These are phyloP conservation scores for Drosophila obscura DNA, from an alignment of 1,140 invertebrate genomes.

Conservation along the genomic window DNA sequence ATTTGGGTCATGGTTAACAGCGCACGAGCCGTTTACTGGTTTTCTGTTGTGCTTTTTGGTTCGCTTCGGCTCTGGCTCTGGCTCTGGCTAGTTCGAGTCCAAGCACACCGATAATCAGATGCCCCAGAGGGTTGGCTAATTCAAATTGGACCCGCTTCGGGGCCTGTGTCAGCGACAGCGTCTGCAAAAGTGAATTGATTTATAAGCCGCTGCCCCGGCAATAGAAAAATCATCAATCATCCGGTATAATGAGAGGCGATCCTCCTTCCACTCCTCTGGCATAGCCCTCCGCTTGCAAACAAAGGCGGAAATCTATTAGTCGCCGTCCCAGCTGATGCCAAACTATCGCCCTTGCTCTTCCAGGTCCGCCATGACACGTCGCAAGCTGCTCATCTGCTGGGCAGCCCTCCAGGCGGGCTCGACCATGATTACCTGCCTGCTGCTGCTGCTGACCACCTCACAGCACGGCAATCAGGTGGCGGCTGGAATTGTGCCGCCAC, in stretches of 20 bases:
- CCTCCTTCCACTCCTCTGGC: too few relatives aligned
- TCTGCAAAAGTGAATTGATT: constrained; percentile 30
- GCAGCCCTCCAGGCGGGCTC: constrained; percentile 64
- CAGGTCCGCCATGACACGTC: constrained; percentile 55
- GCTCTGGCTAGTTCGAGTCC: constrained; percentile 47
- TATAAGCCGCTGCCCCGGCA: constrained; percentile 35
- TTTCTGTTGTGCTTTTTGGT: constrained; percentile 45
- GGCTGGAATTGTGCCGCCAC: constrained; percentile 89
- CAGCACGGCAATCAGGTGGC: constrained; percentile 32
- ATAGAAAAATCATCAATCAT: constrained; percentile 73
- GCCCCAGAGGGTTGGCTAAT: constrained; percentile 68
- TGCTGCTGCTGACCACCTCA: constrained; percentile 49
- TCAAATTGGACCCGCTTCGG: constrained; percentile 64
- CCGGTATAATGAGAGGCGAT: constrained; percentile 52
- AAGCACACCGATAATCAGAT: constrained; percentile 46
- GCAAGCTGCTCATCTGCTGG: constrained; percentile 71
- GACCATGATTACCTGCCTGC: constrained; percentile 60
- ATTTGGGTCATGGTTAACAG: constrained; percentile 80
- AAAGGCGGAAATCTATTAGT: constrained; percentile 11
- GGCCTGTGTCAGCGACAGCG: constrained; percentile 2
- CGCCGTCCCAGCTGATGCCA: constrained; percentile 3
- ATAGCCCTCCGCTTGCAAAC: neutral
- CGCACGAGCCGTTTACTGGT: constrained; percentile 69
- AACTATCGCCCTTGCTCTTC: constrained; percentile 2
- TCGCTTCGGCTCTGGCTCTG: constrained; percentile 13